Evolutionary conservation across 2,113 vertebrate genomes (phyloP).

Genomic region (Neodon shergylaensis): DNA sequence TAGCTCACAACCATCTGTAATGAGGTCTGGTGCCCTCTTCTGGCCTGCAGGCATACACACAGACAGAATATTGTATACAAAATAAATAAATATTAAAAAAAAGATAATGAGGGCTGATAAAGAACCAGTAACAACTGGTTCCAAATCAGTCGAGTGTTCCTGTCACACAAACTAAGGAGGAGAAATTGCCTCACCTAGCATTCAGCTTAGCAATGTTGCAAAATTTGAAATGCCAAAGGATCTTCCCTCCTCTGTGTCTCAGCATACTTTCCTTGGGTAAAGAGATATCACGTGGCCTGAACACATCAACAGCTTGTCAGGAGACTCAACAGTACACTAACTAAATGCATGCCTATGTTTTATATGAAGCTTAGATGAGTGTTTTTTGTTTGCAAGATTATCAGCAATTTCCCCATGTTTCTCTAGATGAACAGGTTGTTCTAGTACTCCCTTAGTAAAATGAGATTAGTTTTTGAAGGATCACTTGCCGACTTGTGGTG

Average conservation of each 20-base stretch:
- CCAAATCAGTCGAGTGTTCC: not conserved
- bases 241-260: not conserved
- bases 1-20: too few relatives aligned
- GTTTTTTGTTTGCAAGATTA: conserved; percentile 42
- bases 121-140: not conserved
- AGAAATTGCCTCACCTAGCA: not conserved
- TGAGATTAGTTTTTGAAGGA: conserved; percentile 7
- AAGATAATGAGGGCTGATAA: not conserved
- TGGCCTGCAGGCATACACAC: too few relatives aligned
- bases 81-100: too few relatives aligned
- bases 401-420: not conserved
- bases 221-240: conserved; percentile 42
- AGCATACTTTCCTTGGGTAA: not conserved
- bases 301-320: conserved; percentile 23
- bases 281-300: conserved; percentile 8
- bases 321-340: not conserved
- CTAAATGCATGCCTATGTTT: not conserved
- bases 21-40: too few relatives aligned
- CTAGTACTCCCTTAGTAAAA: not conserved
- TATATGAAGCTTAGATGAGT: not conserved
- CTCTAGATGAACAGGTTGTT: not conserved
- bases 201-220: not conserved
- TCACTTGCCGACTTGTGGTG: not conserved
- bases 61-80: too few relatives aligned
- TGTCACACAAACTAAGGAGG: not conserved